Conservation (phyloP, 2,113 vertebrate genomes). For the Chloropsis cyanopogon region DNA sequence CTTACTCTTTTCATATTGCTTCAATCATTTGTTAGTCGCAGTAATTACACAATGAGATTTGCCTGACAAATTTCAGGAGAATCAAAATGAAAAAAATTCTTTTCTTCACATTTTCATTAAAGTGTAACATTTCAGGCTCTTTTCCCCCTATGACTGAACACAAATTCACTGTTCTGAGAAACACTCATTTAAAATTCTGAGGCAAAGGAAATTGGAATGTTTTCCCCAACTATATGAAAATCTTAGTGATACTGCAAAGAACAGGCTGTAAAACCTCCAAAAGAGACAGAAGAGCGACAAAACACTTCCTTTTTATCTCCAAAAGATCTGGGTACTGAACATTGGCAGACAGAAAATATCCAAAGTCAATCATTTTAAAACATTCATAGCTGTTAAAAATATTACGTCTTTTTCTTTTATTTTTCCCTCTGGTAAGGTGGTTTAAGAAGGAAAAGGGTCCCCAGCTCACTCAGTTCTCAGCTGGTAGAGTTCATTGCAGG, state of each 20-base stretch:
- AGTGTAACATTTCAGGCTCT: not conserved
- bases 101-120: not conserved
- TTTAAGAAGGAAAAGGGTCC: not conserved
- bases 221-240: not conserved
- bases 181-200: not conserved
- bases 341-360: not conserved
- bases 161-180: not conserved
- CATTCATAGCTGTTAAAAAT: not conserved
- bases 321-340: not conserved
- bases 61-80: slow-evolving; percentile 11
- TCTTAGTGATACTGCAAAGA: not conserved
- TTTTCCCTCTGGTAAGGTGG: not conserved
- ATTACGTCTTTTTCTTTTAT: not conserved
- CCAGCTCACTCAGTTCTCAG: not conserved
- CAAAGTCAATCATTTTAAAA: not conserved
- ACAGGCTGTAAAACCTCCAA: not conserved
- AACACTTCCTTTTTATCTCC: not conserved
- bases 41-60: slow-evolving; percentile 6
- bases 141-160: not conserved
- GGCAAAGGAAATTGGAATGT: not conserved
- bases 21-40: slow-evolving; percentile 8
- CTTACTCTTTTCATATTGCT: not conserved
- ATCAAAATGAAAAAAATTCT: not conserved
- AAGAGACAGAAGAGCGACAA: not conserved
- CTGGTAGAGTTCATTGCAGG: not conserved